A percentile compares a stretch with the other conserved stretches of the same genome.
phyloP scores from a whole-genome alignment of 2,888 invertebrate genomes.

The Salpingus planirostris region DNA sequence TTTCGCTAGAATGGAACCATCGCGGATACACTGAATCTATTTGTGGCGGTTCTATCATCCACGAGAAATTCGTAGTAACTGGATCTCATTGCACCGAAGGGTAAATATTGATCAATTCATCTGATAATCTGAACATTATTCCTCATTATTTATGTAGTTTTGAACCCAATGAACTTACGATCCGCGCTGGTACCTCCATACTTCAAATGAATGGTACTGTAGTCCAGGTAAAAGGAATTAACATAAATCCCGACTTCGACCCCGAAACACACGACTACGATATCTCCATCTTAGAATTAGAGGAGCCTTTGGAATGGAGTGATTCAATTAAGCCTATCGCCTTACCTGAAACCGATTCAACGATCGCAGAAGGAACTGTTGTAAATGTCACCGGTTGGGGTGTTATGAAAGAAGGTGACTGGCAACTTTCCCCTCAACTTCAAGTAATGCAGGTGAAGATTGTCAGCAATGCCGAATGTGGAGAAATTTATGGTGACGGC shows the following conservation, averaged over 20 bases:
- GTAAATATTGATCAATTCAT: too few species aligned
- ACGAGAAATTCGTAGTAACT: conserved; percentile 40
- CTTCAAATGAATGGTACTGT: conserved; percentile 1
- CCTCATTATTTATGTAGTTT: too few species aligned
- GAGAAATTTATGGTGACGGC: conserved; percentile 7
- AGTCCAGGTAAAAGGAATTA: conserved; percentile 1
- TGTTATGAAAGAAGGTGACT: conserved; percentile 7
- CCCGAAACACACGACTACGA: conserved; percentile 4
- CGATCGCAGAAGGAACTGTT: conserved; percentile 1
- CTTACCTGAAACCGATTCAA: conserved; percentile 1
- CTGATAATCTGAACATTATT: too few species aligned
- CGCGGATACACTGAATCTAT: conserved; percentile 39
- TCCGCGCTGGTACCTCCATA: conserved; percentile 3
- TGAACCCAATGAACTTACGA: background rate
- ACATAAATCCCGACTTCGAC: conserved; percentile 4
- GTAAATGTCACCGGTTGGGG: conserved; percentile 19
- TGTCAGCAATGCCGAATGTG: conserved; percentile 16
- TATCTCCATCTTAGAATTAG: conserved; percentile 5
- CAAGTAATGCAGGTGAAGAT: conserved; percentile 15
- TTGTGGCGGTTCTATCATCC: conserved; percentile 46
- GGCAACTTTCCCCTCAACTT: conserved; percentile 4
- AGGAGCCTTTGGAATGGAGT: conserved; percentile 1
- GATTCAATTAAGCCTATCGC: conserved; percentile 1
- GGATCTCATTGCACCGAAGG: too few species aligned
- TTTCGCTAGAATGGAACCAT: conserved; percentile 43